Conservation (phyloP, 1,140 invertebrate species). For the Drosophila nannoptera region DNA sequence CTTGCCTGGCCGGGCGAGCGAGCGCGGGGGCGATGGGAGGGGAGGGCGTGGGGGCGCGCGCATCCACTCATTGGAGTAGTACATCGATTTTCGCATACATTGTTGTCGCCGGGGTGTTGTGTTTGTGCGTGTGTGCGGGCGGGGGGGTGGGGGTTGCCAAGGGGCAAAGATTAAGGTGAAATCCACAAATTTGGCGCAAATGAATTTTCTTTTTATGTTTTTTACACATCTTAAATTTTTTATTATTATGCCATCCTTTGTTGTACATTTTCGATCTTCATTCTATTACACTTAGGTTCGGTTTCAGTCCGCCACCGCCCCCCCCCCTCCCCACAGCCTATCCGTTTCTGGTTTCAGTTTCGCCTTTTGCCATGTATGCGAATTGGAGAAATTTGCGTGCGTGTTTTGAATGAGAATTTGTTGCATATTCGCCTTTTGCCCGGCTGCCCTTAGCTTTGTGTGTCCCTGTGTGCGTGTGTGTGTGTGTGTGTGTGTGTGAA, state of each 20-base stretch:
- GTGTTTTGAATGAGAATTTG: conserved; percentile 78
- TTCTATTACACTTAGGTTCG: conserved; percentile 70
- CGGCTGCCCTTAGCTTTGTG: conserved; percentile 25
- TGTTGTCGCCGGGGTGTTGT: conserved; percentile 38
- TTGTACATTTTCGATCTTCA: conserved; percentile 76
- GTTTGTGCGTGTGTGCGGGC: background rate
- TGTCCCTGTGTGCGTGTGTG: conserved; percentile 46
- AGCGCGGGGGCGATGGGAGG: no score
- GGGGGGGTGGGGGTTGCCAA: background rate
- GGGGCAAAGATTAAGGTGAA: conserved; percentile 72
- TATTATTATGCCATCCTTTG: conserved; percentile 77
- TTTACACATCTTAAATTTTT: conserved; percentile 78
- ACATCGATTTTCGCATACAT: conserved; percentile 71
- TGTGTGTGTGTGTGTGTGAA: conserved; percentile 53
- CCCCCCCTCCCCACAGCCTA: background rate
- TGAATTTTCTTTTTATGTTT: conserved; percentile 78
- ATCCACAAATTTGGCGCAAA: conserved; percentile 78
- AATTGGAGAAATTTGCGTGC: conserved; percentile 77
- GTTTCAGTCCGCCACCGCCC: conserved; percentile 26
- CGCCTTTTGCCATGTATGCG: conserved; percentile 55
- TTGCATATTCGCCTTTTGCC: conserved; percentile 65
- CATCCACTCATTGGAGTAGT: conserved; percentile 56
- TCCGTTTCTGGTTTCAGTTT: conserved; percentile 20
- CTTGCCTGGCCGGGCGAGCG: conserved; percentile 33
- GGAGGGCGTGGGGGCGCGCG: no score